Percentiles rank a stretch among this genome's conserved stretches.
Conservation (phyloP, 2,888 invertebrate species). For the Mantis religiosa region DNA sequence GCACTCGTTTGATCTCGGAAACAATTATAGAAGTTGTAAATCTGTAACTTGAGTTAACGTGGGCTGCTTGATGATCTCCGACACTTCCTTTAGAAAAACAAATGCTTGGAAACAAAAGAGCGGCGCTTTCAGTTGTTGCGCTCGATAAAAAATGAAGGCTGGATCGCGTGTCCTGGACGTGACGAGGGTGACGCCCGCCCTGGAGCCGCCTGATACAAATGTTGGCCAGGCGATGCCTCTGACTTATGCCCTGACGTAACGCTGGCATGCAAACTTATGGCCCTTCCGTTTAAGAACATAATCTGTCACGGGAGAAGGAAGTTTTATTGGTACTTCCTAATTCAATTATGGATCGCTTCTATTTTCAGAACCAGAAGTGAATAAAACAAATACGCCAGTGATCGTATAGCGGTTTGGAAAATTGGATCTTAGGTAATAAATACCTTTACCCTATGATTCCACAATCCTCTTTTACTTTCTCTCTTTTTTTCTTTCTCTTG, state of each 20-base stretch:
- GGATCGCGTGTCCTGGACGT: background rate
- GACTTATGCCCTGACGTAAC: background rate
- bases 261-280: background rate
- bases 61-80: background rate
- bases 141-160: background rate
- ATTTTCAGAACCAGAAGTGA: background rate
- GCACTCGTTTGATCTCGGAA: too few relatives aligned
- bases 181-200: background rate
- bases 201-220: conserved; percentile 2
- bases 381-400: background rate
- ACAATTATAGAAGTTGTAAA: too few relatives aligned
- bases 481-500: background rate
- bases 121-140: background rate
- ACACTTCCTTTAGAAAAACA: background rate
- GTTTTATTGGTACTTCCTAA: background rate
- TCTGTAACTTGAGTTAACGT: too few relatives aligned
- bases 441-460: background rate
- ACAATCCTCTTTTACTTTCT: background rate
- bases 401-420: background rate
- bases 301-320: background rate
- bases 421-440: background rate
- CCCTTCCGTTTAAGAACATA: background rate
- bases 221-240: background rate
- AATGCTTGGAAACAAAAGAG: background rate
- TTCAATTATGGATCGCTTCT: background rate